A percentile compares a stretch with the other conserved stretches of the same genome.
These are phyloP conservation scores for Cosmia trapezina DNA, from an alignment of 2,888 invertebrate genomes.

Conservation along the genomic window DNA sequence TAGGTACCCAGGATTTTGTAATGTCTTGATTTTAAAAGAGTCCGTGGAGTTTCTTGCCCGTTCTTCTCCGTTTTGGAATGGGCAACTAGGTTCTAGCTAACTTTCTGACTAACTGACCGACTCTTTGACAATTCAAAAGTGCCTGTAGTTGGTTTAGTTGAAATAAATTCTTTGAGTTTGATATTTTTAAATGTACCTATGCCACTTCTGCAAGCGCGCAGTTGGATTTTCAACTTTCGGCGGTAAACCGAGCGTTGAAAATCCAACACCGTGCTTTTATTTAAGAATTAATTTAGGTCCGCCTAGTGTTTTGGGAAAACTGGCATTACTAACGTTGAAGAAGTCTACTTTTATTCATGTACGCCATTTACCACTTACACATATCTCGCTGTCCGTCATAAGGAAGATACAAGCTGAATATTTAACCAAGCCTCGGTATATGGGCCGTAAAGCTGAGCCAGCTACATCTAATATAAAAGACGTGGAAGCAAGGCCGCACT, in stretches of 20 bases:
- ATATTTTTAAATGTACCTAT: not conserved
- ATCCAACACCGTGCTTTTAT: not conserved
- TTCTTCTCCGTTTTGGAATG: too few relatives aligned
- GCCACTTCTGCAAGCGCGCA: not conserved
- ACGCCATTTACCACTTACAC: not conserved
- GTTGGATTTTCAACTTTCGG: not conserved
- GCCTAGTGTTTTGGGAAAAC: not conserved
- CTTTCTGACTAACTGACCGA: too few relatives aligned
- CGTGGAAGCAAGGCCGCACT: constrained; percentile 13
- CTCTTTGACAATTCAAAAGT: too few relatives aligned
- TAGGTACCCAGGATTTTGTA: too few relatives aligned
- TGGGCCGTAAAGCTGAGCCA: constrained; percentile 27
- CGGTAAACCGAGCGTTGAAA: not conserved
- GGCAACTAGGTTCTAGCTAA: too few relatives aligned
- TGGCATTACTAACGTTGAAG: not conserved
- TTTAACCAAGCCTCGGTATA: constrained; percentile 34
- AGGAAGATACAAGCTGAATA: constrained; percentile 43
- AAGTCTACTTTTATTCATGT: not conserved
- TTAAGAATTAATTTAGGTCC: not conserved
- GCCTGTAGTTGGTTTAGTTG: too few relatives aligned
- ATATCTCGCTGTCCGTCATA: constrained; percentile 18
- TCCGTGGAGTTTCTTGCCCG: too few relatives aligned
- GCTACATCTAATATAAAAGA: constrained; percentile 29
- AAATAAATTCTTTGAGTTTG: too few relatives aligned
- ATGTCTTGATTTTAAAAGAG: too few relatives aligned